Conservation (phyloP, 2,888 invertebrate species). For the Fragum fragum region DNA sequence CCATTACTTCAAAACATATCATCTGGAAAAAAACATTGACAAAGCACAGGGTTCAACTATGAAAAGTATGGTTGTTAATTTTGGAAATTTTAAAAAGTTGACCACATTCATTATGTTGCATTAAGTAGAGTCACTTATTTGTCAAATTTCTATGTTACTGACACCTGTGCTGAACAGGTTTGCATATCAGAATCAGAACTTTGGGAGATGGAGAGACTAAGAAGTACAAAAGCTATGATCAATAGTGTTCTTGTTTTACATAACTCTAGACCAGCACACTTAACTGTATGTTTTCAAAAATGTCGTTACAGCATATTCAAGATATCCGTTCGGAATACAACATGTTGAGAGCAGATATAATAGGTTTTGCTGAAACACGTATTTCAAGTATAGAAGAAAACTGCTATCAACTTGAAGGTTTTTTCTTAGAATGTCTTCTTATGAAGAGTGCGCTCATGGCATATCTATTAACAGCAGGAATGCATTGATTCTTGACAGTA, state of each 20-base stretch:
- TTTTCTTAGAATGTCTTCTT: conserved; percentile 22
- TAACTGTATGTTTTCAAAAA: conserved; percentile 52
- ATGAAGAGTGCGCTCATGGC: conserved; percentile 34
- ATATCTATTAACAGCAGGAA: conserved; percentile 34
- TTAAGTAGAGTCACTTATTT: conserved; percentile 54
- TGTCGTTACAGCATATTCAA: conserved; percentile 43
- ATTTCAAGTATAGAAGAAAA: conserved; percentile 30
- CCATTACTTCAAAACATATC: conserved; percentile 45
- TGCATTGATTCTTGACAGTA: background rate
- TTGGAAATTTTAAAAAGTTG: conserved; percentile 48
- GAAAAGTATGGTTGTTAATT: conserved; percentile 57
- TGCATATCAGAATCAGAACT: conserved; percentile 24
- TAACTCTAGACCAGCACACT: too few relatives aligned
- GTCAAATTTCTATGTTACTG: conserved; percentile 30
- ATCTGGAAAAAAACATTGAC: conserved; percentile 66
- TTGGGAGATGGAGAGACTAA: conserved; percentile 48
- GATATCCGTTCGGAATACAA: conserved; percentile 37
- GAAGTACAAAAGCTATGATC: background rate
- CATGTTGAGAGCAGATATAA: conserved; percentile 38
- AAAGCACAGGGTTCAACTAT: conserved; percentile 67
- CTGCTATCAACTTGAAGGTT: conserved; percentile 33
- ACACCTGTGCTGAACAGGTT: conserved; percentile 41
- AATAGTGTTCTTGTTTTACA: background rate
- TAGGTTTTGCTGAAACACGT: conserved; percentile 53
- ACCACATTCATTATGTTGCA: conserved; percentile 62